phyloP scores from a whole-genome alignment of 2,888 invertebrate species.

The Cheilosia scutellata region DNA sequence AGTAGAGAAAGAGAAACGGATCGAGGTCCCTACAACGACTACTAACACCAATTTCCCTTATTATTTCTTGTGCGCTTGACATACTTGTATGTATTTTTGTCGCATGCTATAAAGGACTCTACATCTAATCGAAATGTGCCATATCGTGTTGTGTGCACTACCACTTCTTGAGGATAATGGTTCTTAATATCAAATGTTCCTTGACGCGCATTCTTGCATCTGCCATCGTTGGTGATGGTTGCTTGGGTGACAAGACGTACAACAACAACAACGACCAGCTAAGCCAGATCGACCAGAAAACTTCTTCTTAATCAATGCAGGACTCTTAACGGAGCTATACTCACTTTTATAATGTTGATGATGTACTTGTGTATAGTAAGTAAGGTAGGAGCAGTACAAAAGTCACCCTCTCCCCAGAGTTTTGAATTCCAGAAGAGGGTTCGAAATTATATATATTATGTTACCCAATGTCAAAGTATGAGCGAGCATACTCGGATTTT shows the following conservation, averaged over 20 bases:
- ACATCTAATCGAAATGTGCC: slow-evolving; percentile 58
- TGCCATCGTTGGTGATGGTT: slow-evolving; percentile 53
- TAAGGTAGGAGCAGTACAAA: slow-evolving; percentile 47
- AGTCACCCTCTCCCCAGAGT: slow-evolving; percentile 68
- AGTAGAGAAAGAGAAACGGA: slow-evolving; percentile 17
- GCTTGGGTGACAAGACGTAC: slow-evolving; percentile 61
- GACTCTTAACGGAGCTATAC: slow-evolving; percentile 36
- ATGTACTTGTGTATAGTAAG: slow-evolving; percentile 27
- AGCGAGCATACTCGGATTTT: not conserved
- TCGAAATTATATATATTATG: slow-evolving; percentile 34
- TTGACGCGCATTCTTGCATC: slow-evolving; percentile 66
- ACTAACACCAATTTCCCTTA: slow-evolving; percentile 30
- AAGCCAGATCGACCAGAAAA: slow-evolving; percentile 75
- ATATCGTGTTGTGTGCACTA: slow-evolving; percentile 41
- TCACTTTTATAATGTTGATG: not conserved
- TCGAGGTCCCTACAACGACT: slow-evolving; percentile 18
- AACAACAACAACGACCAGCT: slow-evolving; percentile 58
- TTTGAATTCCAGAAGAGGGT: slow-evolving; percentile 52
- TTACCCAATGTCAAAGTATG: slow-evolving; percentile 33
- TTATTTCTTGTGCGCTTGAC: not conserved
- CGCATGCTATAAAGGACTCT: slow-evolving; percentile 63
- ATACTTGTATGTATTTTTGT: slow-evolving; percentile 58
- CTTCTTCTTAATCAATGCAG: slow-evolving; percentile 37
- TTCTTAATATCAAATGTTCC: slow-evolving; percentile 29
- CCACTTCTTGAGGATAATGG: slow-evolving; percentile 55